These are phyloP conservation scores for Macrotus californicus DNA, from an alignment of 2,113 vertebrate species.

Conservation along the genomic window DNA sequence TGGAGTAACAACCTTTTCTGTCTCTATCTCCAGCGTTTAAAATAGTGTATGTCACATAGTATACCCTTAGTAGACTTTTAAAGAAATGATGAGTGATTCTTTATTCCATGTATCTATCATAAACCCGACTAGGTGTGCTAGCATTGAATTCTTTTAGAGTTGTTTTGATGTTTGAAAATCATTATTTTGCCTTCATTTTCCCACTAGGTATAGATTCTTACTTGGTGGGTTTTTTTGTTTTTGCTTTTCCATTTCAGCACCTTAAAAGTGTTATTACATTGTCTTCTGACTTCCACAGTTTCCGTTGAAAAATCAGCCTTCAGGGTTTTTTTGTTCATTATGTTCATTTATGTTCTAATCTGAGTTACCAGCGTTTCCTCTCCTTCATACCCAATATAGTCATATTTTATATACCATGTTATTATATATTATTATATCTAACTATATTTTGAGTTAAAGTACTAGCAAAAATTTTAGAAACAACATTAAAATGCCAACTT, in stretches of 20 bases:
- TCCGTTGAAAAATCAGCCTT: not conserved
- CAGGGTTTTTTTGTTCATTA: not conserved
- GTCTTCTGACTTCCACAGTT: not conserved
- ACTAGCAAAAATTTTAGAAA: not conserved
- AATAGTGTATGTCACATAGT: not conserved
- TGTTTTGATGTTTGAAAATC: not conserved
- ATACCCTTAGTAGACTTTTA: not conserved
- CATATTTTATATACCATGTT: not conserved
- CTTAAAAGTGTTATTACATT: not conserved
- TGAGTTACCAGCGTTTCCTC: not conserved
- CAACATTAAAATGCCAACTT: not conserved
- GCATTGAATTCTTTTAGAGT: not conserved
- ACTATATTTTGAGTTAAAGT: slow-evolving; percentile 5
- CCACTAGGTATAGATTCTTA: not conserved
- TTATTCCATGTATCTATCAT: not conserved
- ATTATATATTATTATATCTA: not conserved
- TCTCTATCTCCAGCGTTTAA: not conserved
- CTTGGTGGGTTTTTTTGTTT: not conserved
- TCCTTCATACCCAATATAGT: not conserved
- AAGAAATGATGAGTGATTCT: not conserved
- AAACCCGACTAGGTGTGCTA: not conserved
- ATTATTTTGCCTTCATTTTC: not conserved
- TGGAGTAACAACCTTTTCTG: not conserved
- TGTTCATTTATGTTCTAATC: not conserved
- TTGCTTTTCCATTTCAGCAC: not conserved